Evolutionary conservation across 2,113 vertebrate genomes (phyloP).

Genomic region (Stictonetta naevosa): DNA sequence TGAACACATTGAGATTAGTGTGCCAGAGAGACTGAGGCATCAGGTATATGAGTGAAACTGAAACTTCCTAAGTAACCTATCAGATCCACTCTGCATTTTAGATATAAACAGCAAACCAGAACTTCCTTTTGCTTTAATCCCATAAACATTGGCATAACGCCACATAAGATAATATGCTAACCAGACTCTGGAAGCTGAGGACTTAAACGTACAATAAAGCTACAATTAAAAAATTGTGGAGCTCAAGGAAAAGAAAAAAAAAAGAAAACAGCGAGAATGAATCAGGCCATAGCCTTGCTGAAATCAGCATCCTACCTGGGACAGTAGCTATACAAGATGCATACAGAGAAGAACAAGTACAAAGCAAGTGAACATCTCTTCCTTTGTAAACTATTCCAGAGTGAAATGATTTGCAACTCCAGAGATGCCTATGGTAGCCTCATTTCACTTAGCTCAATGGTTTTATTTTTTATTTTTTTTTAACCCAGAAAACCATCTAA

Average conservation of each 20-base stretch:
- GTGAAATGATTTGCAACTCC: not conserved
- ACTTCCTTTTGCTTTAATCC: slow-evolving; percentile 52
- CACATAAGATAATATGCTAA: slow-evolving; percentile 40
- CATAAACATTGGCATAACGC: not conserved
- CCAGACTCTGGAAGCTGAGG: not conserved
- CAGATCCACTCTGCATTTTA: not conserved
- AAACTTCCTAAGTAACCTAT: not conserved
- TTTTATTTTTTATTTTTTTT: not conserved
- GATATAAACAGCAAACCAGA: slow-evolving; percentile 7
- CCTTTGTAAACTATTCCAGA: not conserved
- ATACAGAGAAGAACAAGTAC: not conserved
- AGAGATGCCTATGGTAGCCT: not conserved
- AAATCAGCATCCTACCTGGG: not conserved
- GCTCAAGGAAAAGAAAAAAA: slow-evolving; percentile 11
- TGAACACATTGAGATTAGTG: not conserved
- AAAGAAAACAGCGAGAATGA: not conserved
- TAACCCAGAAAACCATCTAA: not conserved
- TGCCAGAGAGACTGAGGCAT: not conserved
- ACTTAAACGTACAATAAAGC: slow-evolving; percentile 21
- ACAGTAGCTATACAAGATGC: not conserved
- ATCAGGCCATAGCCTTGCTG: not conserved
- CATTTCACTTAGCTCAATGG: not conserved
- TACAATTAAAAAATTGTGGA: slow-evolving; percentile 13
- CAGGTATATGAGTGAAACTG: not conserved
- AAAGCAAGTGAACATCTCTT: not conserved